Percentiles rank a stretch among this genome's conserved stretches.
Conservation (phyloP, 53 echinoderm and acorn worm genomes). For the Crossaster papposus region DNA sequence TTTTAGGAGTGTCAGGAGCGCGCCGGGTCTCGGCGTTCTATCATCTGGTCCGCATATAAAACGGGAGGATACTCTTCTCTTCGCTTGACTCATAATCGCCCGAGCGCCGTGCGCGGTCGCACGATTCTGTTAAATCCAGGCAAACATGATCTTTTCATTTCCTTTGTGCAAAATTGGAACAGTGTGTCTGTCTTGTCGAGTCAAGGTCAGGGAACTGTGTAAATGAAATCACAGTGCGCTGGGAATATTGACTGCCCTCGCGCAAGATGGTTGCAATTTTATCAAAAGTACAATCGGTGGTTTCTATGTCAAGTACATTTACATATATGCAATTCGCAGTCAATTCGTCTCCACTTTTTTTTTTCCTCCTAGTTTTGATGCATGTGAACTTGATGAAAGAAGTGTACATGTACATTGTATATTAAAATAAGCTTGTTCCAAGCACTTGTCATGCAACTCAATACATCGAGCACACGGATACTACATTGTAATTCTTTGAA, state of each 20-base stretch:
- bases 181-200: constrained; percentile 20
- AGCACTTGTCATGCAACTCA: too few species aligned
- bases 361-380: neutral
- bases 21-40: neutral
- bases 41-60: constrained; percentile 57
- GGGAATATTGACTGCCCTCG: constrained; percentile 2
- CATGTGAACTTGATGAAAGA: too few species aligned
- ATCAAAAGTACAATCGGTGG: neutral
- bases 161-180: constrained; percentile 47
- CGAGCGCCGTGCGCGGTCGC: constrained; percentile 36
- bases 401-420: too few species aligned
- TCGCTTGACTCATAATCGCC: constrained; percentile 45
- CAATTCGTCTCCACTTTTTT: neutral
- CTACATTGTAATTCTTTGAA: neutral
- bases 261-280: neutral
- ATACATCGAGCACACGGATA: too few species aligned
- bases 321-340: too few species aligned
- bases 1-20: neutral
- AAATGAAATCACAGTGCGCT: constrained; percentile 10
- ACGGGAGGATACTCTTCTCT: neutral
- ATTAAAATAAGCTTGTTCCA: too few species aligned
- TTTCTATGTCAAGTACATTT: too few species aligned
- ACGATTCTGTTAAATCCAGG: constrained; percentile 33
- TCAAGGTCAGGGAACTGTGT: constrained; percentile 41
- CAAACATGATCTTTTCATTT: constrained; percentile 49